Evolutionary conservation across 2,888 invertebrate species (phyloP).

Genomic region (Eucera pruinosa): DNA sequence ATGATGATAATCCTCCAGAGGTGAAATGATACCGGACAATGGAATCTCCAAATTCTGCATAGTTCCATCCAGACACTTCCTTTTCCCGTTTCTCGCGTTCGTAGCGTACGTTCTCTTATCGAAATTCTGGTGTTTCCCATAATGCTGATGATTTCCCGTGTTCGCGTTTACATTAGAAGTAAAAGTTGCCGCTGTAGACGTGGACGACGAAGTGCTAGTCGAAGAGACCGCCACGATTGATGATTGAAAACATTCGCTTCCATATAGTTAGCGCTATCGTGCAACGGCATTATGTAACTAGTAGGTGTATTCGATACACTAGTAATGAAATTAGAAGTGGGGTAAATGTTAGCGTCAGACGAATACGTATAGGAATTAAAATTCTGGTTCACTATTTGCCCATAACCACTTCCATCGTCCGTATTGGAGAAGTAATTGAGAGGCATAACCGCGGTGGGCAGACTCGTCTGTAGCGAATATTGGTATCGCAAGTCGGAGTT

Average conservation of each 20-base stretch:
- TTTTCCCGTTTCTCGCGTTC: constrained; percentile 79
- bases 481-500: constrained; percentile 65
- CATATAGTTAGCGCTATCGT: constrained; percentile 81
- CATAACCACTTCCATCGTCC: constrained; percentile 79
- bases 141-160: constrained; percentile 74
- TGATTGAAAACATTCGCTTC: constrained; percentile 80
- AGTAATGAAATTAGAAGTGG: constrained; percentile 81
- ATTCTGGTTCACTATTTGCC: constrained; percentile 82
- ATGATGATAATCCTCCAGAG: constrained; percentile 82
- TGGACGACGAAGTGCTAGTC: constrained; percentile 62
- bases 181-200: constrained; percentile 63
- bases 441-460: constrained; percentile 78
- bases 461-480: constrained; percentile 68
- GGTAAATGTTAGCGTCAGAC: constrained; percentile 82
- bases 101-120: constrained; percentile 79
- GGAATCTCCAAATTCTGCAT: constrained; percentile 82
- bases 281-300: constrained; percentile 82
- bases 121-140: constrained; percentile 80
- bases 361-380: constrained; percentile 82
- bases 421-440: constrained; percentile 82
- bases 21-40: constrained; percentile 77
- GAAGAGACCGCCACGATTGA: constrained; percentile 77
- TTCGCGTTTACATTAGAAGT: constrained; percentile 64
- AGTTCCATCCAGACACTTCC: constrained; percentile 74
- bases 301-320: constrained; percentile 81